Evolutionary conservation across 37 sponge, comb jelly and placozoan species (phyloP), one percentile per base, ranked within the genome.

Genomic region (Diacarnus erythraeanus): DNA sequence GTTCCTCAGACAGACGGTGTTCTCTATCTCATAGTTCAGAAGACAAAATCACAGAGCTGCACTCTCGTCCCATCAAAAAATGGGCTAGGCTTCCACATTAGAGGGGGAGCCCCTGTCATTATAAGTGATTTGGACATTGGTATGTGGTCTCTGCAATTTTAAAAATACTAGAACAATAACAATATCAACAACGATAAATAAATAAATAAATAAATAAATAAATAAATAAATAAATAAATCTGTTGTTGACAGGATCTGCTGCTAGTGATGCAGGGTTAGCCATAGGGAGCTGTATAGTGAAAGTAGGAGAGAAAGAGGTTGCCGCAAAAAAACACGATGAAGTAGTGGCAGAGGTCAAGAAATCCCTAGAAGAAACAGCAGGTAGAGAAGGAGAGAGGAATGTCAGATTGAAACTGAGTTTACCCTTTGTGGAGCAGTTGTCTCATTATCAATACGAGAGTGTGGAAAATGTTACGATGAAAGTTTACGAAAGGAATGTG

Each of bases 81-180:
- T 38, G 79, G 84, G 8, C 71, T 91, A 47, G 92, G 92, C 10
- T 75, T 91, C 57, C 84, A 91, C 41, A 51, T 91, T 36, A 86
- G 74, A 71, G 92, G 92, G 34, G 47, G 37, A 0, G 42, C 74
- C 0, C 92, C 92, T 27, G 86, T 86, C 37, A 72, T 91, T 42
- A 75, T 90, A n/a, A 39, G 61, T 47, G 71, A 56, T 30, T 70
- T 86, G 25, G 91, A 90, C 35, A 87, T 42, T 77, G 88, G 88
- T 87, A 31, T 42, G 33, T 51, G 8, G 15, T 4, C 56, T 33
- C 56, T 25, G 51, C 51, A 72, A 12, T 54, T 12, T 54, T 21
- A 21, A 54, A 21, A 54, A 18, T 54, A 18, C 18, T 54, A 21
- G 18, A 12, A 54, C 57, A 54, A 18, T n/a, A n/a, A n/a, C n/a